Base-by-base conservation (phyloP, 2,888 invertebrate species). In the Nysson spinosus region DNA sequence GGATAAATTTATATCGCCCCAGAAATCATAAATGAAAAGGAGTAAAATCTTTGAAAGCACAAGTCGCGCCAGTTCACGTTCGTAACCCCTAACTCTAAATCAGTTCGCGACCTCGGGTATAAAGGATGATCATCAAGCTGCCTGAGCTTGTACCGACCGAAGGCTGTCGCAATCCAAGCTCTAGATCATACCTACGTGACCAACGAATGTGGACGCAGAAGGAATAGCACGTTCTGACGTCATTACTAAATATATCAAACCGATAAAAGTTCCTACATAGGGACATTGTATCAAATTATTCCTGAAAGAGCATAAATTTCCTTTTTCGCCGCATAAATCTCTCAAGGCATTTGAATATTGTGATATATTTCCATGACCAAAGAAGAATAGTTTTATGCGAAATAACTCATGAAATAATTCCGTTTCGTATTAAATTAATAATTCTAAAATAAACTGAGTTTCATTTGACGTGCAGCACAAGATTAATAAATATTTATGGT, bases 41-140 rank as follows among this genome's bases (percentile, higher is more conserved):
- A 0, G 24, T 30, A 14, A 32, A 14, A 40, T 20, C 43, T 35
- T n/a, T 42, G 47, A n/a, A n/a, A n/a, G 28, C 24, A 50, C 12
- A 7, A 11, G 16, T 51, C 46, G 43, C 42, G 47, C 46, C 51
- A 46, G 51, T 52, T 66, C 57, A 57, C 47, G 39, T 50, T 40
- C 35, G 28, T 22, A 30, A 22, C 42, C 12, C 37, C 50, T 66
- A 56, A 60, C 12, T 42, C 50, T 66, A 56, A 60, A 61, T 66
- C 55, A 39, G 55, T 66, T 52, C 56, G 61, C 37, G 44, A 56
- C 49, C 44, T 26, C 44, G 5, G 40, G 47, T 54, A 68, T 66
- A 61, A 61, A 49, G 56, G 56, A 66, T 68, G 61, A 52, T 52
- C 56, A 19, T 39, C 50, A n/a, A n/a, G 58, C 67, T 66, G 67